A percentile compares a stretch with the other conserved stretches of the same genome.
Conservation (phyloP, 2,797 vertebrate genomes). For the Ctenopoma multispine region DNA sequence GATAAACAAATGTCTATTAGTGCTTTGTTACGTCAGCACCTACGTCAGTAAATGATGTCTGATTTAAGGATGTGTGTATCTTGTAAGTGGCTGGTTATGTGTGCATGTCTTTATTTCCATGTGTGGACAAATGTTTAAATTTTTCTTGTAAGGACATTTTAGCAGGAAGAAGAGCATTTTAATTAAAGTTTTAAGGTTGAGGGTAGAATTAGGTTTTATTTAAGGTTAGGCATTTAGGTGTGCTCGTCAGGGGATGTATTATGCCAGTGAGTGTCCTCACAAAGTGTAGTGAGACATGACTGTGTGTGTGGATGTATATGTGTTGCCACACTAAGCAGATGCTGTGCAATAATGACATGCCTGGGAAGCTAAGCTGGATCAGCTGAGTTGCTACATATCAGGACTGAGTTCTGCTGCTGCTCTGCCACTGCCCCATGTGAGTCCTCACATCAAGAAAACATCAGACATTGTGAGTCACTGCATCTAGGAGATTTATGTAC, state of each 20-base stretch:
- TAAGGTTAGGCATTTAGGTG: too few species aligned
- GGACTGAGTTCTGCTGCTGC: slow-evolving; percentile 38
- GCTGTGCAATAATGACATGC: slow-evolving; percentile 71
- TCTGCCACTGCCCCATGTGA: slow-evolving; percentile 48
- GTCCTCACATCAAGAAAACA: slow-evolving; percentile 41
- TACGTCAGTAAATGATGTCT: slow-evolving; percentile 28
- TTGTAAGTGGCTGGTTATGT: slow-evolving; percentile 23
- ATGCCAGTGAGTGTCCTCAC: too few species aligned
- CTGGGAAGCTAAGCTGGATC: slow-evolving; percentile 79
- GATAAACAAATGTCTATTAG: slow-evolving; percentile 40
- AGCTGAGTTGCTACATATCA: slow-evolving; percentile 67
- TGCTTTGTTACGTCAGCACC: slow-evolving; percentile 41
- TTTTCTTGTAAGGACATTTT: too few species aligned
- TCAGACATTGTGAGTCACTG: slow-evolving; percentile 15
- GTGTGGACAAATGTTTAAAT: too few species aligned
- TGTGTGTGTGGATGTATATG: slow-evolving; percentile 3
- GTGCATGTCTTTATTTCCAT: too few species aligned
- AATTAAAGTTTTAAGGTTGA: too few species aligned
- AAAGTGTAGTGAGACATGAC: not conserved
- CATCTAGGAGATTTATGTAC: not conserved
- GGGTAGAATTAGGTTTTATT: too few species aligned
- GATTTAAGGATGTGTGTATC: slow-evolving; percentile 20
- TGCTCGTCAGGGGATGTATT: too few species aligned
- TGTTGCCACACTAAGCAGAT: slow-evolving; percentile 65
- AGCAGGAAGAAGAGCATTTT: too few species aligned